phyloP scores from a whole-genome alignment of 2,888 invertebrate genomes.

The Petrolisthes cinctipes region DNA sequence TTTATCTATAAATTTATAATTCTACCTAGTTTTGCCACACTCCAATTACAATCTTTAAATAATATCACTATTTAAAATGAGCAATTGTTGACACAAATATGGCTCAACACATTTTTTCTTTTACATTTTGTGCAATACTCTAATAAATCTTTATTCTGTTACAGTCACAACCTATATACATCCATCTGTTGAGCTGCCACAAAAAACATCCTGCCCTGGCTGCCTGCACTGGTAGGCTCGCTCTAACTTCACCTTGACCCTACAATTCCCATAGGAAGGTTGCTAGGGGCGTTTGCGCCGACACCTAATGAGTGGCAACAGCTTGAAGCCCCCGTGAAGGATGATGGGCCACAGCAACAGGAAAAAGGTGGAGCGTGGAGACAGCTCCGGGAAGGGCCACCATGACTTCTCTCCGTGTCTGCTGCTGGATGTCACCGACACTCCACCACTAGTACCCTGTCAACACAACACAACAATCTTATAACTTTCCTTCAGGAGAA shows the following conservation, averaged over 20 bases:
- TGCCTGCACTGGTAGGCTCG: too few species aligned
- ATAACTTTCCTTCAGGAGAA: too few species aligned
- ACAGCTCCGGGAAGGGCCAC: constrained; percentile 65
- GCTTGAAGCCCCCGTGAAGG: constrained; percentile 55
- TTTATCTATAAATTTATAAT: too few species aligned
- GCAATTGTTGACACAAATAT: too few species aligned
- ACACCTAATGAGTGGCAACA: constrained; percentile 35
- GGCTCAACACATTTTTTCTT: too few species aligned
- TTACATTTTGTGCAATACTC: not conserved
- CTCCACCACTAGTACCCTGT: too few species aligned
- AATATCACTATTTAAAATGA: too few species aligned
- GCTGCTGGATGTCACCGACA: not conserved
- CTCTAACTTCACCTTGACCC: too few species aligned
- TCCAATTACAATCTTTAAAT: too few species aligned
- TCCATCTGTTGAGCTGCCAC: not conserved
- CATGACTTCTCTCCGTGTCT: constrained; percentile 36
- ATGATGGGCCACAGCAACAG: constrained; percentile 65
- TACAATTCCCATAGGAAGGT: not conserved
- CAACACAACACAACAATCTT: too few species aligned
- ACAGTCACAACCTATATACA: not conserved
- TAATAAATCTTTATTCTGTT: not conserved
- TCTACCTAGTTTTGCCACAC: too few species aligned
- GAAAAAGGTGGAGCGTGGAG: constrained; percentile 64
- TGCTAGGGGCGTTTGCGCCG: constrained; percentile 32
- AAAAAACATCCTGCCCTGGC: too few species aligned